Evolutionary conservation across 2,797 vertebrate genomes (phyloP).

Genomic region (Brotula barbata): DNA sequence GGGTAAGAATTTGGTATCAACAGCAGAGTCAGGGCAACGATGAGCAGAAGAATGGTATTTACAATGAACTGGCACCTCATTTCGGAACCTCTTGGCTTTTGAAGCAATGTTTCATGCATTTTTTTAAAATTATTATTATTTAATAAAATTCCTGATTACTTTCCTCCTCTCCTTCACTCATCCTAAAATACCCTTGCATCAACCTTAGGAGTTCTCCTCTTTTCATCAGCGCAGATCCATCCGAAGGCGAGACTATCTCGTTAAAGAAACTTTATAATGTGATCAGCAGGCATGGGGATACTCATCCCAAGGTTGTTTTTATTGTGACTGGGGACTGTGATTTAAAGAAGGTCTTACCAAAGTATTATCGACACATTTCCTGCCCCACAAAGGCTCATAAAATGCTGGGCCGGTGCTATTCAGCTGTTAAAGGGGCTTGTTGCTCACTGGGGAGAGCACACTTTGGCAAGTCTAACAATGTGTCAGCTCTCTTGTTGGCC

Average conservation of each 20-base stretch:
- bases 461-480: too few species aligned
- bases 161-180: neutral
- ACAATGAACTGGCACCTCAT: too few species aligned
- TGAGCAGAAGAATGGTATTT: too few species aligned
- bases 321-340: neutral
- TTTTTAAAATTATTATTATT: too few species aligned
- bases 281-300: conserved; percentile 11
- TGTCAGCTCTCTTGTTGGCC: too few species aligned
- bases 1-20: too few species aligned
- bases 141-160: too few species aligned
- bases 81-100: too few species aligned
- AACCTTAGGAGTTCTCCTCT: conserved; percentile 28
- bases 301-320: conserved; percentile 26
- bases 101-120: too few species aligned
- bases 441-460: neutral
- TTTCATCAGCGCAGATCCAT: conserved; percentile 20
- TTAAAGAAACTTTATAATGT: conserved; percentile 12
- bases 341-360: conserved; percentile 14
- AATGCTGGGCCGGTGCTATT: conserved; percentile 2
- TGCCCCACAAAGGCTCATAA: neutral
- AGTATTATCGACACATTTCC: conserved; percentile 15
- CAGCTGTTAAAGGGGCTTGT: neutral
- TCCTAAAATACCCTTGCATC: conserved; percentile 26
- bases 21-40: too few species aligned
- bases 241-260: neutral